phyloP scores from a whole-genome alignment of 1,140 invertebrate species.

The Heliconius hewitsoni region DNA sequence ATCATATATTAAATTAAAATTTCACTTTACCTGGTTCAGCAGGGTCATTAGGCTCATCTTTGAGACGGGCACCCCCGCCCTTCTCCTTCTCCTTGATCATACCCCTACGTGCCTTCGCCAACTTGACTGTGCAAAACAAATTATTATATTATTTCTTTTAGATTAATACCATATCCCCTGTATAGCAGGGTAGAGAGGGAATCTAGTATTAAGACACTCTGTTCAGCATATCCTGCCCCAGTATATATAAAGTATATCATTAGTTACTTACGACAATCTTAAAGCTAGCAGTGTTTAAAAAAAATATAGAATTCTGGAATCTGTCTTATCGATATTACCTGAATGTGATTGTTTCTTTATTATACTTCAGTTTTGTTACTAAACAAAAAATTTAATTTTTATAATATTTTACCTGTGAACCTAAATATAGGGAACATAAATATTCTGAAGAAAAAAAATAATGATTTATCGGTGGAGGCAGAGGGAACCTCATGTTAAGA shows the following conservation, averaged over 20 bases:
- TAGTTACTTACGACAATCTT: neutral
- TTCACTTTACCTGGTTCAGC: constrained; percentile 68
- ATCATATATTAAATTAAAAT: neutral
- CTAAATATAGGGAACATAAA: no score
- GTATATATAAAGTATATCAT: no score
- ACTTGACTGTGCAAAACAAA: constrained; percentile 71
- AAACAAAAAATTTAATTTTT: no score
- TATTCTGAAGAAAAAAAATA: no score
- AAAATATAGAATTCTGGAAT: neutral
- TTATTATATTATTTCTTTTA: constrained; percentile 13
- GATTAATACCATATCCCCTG: no score
- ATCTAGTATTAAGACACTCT: no score
- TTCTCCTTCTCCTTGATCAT: constrained; percentile 82
- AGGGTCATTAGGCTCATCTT: constrained; percentile 79
- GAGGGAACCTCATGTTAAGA: no score
- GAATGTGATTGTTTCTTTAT: neutral
- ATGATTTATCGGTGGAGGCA: no score
- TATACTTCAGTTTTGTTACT: neutral
- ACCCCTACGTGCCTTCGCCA: constrained; percentile 82
- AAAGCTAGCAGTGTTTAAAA: neutral
- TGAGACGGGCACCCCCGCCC: constrained; percentile 78
- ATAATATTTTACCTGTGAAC: no score
- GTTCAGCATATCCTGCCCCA: no score
- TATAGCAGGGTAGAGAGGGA: no score
- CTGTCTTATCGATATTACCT: neutral